Percentiles rank a stretch among this genome's conserved stretches.
These are phyloP conservation scores for Leucophenga varia DNA, from an alignment of 1,140 invertebrate species.

Conservation along the genomic window DNA sequence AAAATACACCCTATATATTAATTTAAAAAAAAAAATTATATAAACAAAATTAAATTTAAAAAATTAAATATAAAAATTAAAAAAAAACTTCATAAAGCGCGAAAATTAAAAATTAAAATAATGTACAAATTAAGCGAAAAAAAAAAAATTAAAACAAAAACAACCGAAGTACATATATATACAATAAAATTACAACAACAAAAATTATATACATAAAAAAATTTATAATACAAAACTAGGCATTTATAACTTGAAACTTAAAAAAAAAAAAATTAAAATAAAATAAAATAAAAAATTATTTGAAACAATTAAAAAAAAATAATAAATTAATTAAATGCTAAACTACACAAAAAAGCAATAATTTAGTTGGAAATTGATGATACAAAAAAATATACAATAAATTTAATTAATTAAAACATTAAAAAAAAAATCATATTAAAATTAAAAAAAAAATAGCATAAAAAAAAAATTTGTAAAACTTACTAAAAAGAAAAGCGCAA, in stretches of 20 bases:
- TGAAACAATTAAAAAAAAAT: slow-evolving; percentile 27
- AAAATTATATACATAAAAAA: slow-evolving; percentile 19
- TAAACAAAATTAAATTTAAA: slow-evolving; percentile 49
- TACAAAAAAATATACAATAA: slow-evolving; percentile 15
- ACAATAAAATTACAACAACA: slow-evolving; percentile 27
- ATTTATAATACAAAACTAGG: slow-evolving; percentile 13
- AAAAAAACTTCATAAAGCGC: no score
- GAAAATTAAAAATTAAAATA: slow-evolving; percentile 4
- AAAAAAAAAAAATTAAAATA: not conserved
- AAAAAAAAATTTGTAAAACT: slow-evolving; percentile 1
- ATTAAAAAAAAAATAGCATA: slow-evolving; percentile 11
- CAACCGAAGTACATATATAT: slow-evolving; percentile 30
- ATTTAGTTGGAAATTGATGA: no score
- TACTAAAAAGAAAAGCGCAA: no score
- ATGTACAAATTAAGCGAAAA: not conserved
- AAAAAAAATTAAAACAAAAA: not conserved
- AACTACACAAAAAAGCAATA: slow-evolving; percentile 15
- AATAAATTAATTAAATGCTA: slow-evolving; percentile 29
- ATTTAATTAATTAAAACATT: not conserved
- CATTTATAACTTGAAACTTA: not conserved
- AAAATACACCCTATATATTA: slow-evolving; percentile 44
- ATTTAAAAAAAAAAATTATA: slow-evolving; percentile 42
- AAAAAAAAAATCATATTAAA: slow-evolving; percentile 38
- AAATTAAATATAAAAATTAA: slow-evolving; percentile 2
- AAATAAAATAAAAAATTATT: slow-evolving; percentile 26